These are phyloP conservation scores for Ascidia mentula DNA, from an alignment of 23 tunicate species.

Conservation along the genomic window DNA sequence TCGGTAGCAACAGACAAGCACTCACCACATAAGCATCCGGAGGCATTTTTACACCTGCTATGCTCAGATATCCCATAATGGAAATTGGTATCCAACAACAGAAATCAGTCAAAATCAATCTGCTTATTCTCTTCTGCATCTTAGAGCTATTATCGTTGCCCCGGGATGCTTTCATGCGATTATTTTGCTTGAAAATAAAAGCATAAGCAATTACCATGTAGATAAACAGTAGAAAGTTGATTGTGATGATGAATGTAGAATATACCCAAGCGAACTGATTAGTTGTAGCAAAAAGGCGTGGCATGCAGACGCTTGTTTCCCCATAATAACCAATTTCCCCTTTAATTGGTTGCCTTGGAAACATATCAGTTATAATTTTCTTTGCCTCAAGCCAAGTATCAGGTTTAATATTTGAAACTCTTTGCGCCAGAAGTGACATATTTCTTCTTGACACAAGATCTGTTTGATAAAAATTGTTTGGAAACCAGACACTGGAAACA, in stretches of 20 bases:
- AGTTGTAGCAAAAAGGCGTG: slow-evolving; percentile 4
- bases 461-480: neutral
- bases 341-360: neutral
- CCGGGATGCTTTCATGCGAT: neutral
- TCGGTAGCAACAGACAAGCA: slow-evolving; percentile 4
- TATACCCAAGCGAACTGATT: slow-evolving; percentile 6
- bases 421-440: neutral
- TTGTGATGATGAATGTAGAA: slow-evolving; percentile 15
- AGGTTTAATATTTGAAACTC: neutral
- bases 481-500: neutral
- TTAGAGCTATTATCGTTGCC: neutral
- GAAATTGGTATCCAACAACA: slow-evolving; percentile 2
- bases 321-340: slow-evolving; percentile 25
- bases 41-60: neutral
- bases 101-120: neutral
- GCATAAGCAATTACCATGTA: slow-evolving; percentile 15
- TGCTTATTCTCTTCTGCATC: slow-evolving; percentile 10
- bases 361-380: neutral
- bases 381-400: neutral
- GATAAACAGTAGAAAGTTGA: slow-evolving; percentile 25
- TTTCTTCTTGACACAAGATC: neutral
- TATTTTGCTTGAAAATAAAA: neutral
- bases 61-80: neutral
- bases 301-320: slow-evolving; percentile 29
- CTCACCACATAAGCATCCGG: neutral